These are phyloP conservation scores for Tipula unca DNA, from an alignment of 2,888 invertebrate genomes.

Conservation along the genomic window DNA sequence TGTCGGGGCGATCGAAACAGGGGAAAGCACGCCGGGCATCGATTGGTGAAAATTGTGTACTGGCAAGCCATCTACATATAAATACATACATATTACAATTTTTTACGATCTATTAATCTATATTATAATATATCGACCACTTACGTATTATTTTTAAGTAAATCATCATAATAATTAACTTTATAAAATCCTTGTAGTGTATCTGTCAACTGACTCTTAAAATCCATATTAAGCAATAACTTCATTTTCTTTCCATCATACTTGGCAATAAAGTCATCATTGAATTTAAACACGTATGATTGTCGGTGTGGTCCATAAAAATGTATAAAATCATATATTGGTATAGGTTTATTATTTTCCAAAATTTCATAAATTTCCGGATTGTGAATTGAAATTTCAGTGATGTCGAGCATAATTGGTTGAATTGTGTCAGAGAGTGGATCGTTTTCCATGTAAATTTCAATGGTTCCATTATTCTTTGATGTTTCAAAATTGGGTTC, in stretches of 20 bases:
- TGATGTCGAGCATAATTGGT: conserved; percentile 39
- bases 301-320: conserved; percentile 34
- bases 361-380: neutral
- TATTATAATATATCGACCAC: conserved; percentile 25
- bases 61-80: conserved; percentile 57
- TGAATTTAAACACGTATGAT: conserved; percentile 34
- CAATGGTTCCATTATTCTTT: conserved; percentile 36
- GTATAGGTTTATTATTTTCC: neutral
- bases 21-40: conserved; percentile 77
- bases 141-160: conserved; percentile 39
- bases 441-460: conserved; percentile 36
- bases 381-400: conserved; percentile 38
- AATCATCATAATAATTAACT: conserved; percentile 42
- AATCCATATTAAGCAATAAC: conserved; percentile 46
- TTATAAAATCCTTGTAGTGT: conserved; percentile 49
- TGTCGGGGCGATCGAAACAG: conserved; percentile 78
- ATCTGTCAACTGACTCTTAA: conserved; percentile 46
- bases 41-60: conserved; percentile 73
- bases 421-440: conserved; percentile 31
- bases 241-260: conserved; percentile 20
- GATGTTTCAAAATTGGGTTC: conserved; percentile 38
- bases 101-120: neutral
- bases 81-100: neutral
- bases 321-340: neutral
- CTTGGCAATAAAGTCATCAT: conserved; percentile 28